Conservation (phyloP, 2,797 vertebrate species). For the Psittacula echo region DNA sequence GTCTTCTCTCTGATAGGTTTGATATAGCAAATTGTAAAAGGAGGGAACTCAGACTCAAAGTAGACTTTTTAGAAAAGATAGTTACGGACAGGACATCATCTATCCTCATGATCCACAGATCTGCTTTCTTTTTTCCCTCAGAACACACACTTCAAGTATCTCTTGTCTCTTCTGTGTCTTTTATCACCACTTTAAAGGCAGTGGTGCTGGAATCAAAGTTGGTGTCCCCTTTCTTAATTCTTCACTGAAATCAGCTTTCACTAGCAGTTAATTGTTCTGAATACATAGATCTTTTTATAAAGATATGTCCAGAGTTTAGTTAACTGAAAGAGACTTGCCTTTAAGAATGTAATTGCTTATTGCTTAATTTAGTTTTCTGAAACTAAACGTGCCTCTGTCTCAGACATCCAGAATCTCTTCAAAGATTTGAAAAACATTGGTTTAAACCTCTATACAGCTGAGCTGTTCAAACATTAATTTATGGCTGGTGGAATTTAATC, state of each 20-base stretch:
- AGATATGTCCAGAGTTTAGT: neutral
- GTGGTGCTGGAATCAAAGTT: neutral
- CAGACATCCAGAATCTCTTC: neutral
- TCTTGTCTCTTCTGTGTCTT: neutral
- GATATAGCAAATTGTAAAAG: neutral
- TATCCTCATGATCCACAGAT: neutral
- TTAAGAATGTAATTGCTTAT: neutral
- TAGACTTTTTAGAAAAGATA: neutral
- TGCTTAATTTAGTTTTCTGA: neutral
- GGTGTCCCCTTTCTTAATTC: neutral
- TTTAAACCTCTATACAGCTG: neutral
- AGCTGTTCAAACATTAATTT: neutral
- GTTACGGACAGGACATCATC: neutral
- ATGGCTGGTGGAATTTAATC: neutral
- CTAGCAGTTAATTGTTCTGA: neutral
- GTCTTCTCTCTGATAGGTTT: neutral
- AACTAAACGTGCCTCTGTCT: neutral
- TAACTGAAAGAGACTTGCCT: neutral
- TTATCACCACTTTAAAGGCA: neutral
- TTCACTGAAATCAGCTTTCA: neutral
- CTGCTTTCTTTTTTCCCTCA: neutral
- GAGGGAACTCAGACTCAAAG: neutral
- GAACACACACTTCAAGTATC: neutral
- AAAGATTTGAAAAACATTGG: neutral
- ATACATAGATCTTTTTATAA: neutral